phyloP scores from a whole-genome alignment of 2,797 vertebrate genomes.

The Chaenodraco wilsoni region DNA sequence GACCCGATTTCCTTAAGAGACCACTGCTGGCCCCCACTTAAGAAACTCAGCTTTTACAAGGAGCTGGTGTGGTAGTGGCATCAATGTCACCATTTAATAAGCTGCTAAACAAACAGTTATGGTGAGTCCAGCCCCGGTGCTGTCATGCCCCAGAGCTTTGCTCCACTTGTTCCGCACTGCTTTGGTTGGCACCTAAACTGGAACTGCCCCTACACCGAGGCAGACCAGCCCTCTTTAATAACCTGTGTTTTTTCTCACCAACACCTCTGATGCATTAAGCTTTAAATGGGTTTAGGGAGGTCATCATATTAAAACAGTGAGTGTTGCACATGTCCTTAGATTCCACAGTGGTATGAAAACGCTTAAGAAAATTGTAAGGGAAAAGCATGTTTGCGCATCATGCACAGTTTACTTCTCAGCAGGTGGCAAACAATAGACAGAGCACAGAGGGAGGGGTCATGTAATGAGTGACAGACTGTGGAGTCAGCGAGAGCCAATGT shows the following conservation, averaged over 20 bases:
- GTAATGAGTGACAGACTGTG: slow-evolving; percentile 34
- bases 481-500: slow-evolving; percentile 43
- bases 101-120: slow-evolving; percentile 70
- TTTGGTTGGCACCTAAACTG: slow-evolving; percentile 60
- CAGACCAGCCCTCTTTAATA: slow-evolving; percentile 48
- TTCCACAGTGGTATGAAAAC: slow-evolving; percentile 4
- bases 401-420: slow-evolving; percentile 12
- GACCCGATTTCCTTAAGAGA: slow-evolving; percentile 70
- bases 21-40: slow-evolving; percentile 59
- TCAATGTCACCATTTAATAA: slow-evolving; percentile 68
- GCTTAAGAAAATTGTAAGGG: background rate
- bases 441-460: slow-evolving; percentile 16
- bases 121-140: slow-evolving; percentile 36
- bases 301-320: background rate
- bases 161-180: slow-evolving; percentile 38
- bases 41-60: slow-evolving; percentile 60
- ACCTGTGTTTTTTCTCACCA: slow-evolving; percentile 39
- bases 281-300: slow-evolving; percentile 30
- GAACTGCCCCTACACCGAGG: slow-evolving; percentile 11
- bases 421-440: slow-evolving; percentile 7
- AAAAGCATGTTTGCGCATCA: slow-evolving; percentile 19
- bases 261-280: slow-evolving; percentile 53
- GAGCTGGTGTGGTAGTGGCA: slow-evolving; percentile 40
- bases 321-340: slow-evolving; percentile 6
- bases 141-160: slow-evolving; percentile 48